phyloP scores from a whole-genome alignment of 2,888 invertebrate genomes.

The Philaethria dido region DNA sequence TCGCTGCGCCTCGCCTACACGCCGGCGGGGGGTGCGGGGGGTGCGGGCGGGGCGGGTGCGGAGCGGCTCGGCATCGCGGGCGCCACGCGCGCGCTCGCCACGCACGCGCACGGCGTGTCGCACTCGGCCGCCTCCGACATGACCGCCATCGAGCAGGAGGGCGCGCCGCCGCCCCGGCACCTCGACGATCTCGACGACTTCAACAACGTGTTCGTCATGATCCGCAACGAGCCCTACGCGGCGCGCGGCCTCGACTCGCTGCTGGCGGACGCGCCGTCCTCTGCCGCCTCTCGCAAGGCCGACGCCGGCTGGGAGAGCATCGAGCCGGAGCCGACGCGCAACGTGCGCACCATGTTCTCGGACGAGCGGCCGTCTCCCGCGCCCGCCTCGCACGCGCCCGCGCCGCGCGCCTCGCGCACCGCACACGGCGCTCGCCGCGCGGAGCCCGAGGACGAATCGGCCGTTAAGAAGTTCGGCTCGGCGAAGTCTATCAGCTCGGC shows the following conservation, averaged over 20 bases:
- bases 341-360: slow-evolving; percentile 68
- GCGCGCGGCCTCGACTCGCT: slow-evolving; percentile 44
- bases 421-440: slow-evolving; percentile 38
- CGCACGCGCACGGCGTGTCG: slow-evolving; percentile 58
- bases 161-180: slow-evolving; percentile 55
- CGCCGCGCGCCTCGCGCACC: slow-evolving; percentile 35
- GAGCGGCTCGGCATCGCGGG: slow-evolving; percentile 96
- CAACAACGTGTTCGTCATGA: slow-evolving; percentile 84
- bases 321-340: slow-evolving; percentile 64
- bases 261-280: slow-evolving; percentile 31
- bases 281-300: slow-evolving; percentile 28
- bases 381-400: slow-evolving; percentile 35
- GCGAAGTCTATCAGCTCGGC: slow-evolving; percentile 99
- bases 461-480: slow-evolving; percentile 97
- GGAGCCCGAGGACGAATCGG: slow-evolving; percentile 85
- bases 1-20: slow-evolving; percentile 90
- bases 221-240: slow-evolving; percentile 78
- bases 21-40: slow-evolving; percentile 85
- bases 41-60: slow-evolving; percentile 85
- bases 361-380: slow-evolving; percentile 38
- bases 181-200: slow-evolving; percentile 75
- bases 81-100: slow-evolving; percentile 49
- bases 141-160: slow-evolving; percentile 95
- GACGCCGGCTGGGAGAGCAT: slow-evolving; percentile 61
- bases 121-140: slow-evolving; percentile 94